These are phyloP conservation scores for Meandrusa payeni DNA, from an alignment of 2,888 invertebrate genomes.

Conservation along the genomic window DNA sequence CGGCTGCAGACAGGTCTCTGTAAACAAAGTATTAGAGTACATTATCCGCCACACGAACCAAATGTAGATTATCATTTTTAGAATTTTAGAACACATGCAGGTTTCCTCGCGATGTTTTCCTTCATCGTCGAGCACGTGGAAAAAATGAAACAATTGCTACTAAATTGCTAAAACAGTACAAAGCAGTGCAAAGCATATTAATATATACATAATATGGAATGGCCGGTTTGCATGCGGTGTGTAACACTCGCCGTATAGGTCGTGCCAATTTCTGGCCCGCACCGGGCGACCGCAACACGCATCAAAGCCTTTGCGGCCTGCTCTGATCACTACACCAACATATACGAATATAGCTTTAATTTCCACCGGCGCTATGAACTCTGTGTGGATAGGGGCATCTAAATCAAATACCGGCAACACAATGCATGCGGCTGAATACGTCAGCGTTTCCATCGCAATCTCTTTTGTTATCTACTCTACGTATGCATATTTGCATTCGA, in stretches of 20 bases:
- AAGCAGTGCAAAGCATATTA: constrained; percentile 1
- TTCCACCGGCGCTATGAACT: constrained; percentile 33
- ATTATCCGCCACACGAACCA: too few species aligned
- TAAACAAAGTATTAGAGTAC: too few species aligned
- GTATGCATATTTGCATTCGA: constrained; percentile 10
- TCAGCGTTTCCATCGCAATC: constrained; percentile 21
- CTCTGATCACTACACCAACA: constrained; percentile 49
- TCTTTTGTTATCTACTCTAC: constrained; percentile 17
- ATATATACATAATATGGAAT: constrained; percentile 25
- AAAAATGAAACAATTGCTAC: too few species aligned
- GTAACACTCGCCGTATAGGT: constrained; percentile 57
- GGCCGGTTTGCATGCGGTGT: constrained; percentile 35
- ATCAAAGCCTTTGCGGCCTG: constrained; percentile 69
- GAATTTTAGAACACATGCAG: too few species aligned
- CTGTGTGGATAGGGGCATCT: constrained; percentile 28
- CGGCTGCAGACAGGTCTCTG: too few species aligned
- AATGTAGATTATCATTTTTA: too few species aligned
- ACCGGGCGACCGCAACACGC: constrained; percentile 67
- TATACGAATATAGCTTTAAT: constrained; percentile 42
- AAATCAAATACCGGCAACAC: constrained; percentile 27
- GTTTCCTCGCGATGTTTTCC: too few species aligned
- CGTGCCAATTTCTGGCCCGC: constrained; percentile 71
- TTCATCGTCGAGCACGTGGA: too few species aligned
- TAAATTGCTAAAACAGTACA: too few species aligned
- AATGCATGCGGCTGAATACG: constrained; percentile 16